Percentiles rank a stretch among this genome's conserved stretches.
Conservation (phyloP, 2,797 vertebrate species). For the Artibeus jamaicensis region DNA sequence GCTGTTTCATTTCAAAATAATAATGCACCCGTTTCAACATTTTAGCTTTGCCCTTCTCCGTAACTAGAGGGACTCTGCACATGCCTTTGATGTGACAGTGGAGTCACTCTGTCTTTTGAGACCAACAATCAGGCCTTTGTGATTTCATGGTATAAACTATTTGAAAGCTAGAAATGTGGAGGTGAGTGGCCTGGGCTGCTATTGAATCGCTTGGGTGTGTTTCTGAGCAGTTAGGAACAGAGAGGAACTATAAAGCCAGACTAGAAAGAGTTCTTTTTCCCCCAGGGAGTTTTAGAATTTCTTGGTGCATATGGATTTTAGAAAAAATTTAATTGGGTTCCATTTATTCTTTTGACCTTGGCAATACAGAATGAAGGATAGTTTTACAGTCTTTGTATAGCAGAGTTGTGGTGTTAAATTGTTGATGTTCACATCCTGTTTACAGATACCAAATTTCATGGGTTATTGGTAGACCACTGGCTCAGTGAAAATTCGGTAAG, state of each 20-base stretch:
- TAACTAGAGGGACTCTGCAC: slow-evolving; percentile 58
- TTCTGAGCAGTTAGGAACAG: slow-evolving; percentile 61
- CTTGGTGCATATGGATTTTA: slow-evolving; percentile 59
- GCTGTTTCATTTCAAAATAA: slow-evolving; percentile 66
- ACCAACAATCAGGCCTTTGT: slow-evolving; percentile 67
- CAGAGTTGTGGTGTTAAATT: not conserved
- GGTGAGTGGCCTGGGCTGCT: slow-evolving; percentile 51
- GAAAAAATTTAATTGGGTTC: slow-evolving; percentile 49
- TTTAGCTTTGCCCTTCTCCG: slow-evolving; percentile 55
- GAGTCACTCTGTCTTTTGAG: slow-evolving; percentile 62
- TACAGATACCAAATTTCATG: slow-evolving; percentile 2
- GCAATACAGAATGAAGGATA: not conserved
- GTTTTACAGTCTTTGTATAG: not conserved
- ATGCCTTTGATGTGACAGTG: slow-evolving; percentile 69
- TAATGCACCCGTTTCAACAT: slow-evolving; percentile 60
- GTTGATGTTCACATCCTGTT: not conserved
- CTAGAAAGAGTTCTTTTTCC: slow-evolving; percentile 63
- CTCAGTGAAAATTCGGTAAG: not conserved
- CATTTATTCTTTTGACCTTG: slow-evolving; percentile 69
- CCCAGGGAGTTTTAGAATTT: slow-evolving; percentile 61
- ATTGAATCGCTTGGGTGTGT: slow-evolving; percentile 54
- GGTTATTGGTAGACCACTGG: slow-evolving; percentile 2
- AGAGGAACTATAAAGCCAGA: slow-evolving; percentile 61
- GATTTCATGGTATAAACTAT: slow-evolving; percentile 63
- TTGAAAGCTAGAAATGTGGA: slow-evolving; percentile 58